Conservation (phyloP, 1,140 invertebrate genomes). For the Drosophila fuyamai region DNA sequence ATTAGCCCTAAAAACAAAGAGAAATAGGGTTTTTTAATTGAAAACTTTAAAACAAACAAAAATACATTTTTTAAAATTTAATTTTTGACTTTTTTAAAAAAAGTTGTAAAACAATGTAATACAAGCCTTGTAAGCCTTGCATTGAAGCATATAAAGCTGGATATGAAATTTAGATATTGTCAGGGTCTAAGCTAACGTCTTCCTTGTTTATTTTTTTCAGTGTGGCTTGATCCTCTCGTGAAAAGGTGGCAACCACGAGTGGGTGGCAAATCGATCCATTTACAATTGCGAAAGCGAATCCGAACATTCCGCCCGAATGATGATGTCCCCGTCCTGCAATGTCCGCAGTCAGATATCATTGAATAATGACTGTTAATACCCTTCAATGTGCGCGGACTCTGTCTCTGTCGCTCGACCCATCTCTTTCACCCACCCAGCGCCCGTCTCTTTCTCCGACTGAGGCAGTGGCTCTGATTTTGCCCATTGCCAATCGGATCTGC, state of each 20-base stretch:
- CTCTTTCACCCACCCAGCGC: conserved; percentile 8
- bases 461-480: conserved; percentile 47
- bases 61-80: too few relatives aligned
- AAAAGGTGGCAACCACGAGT: conserved; percentile 1
- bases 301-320: conserved; percentile 77
- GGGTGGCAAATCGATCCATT: conserved; percentile 72
- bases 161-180: too few relatives aligned
- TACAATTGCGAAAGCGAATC: conserved; percentile 44
- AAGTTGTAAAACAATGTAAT: too few relatives aligned
- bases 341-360: conserved; percentile 84
- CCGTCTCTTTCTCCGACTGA: conserved; percentile 9
- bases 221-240: conserved; percentile 66
- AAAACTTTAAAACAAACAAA: too few relatives aligned
- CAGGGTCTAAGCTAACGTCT: too few relatives aligned
- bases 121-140: too few relatives aligned
- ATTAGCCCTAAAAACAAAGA: too few relatives aligned
- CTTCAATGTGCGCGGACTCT: conserved; percentile 73
- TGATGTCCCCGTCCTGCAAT: conserved; percentile 79
- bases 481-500: conserved; percentile 50
- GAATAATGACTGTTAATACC: conserved; percentile 85
- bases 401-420: conserved; percentile 15
- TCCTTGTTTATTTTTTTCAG: not conserved
- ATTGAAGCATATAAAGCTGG: too few relatives aligned
- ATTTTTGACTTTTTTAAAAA: too few relatives aligned
- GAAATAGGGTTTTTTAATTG: too few relatives aligned